Evolutionary conservation across 1,140 invertebrate species (phyloP).

Genomic region (Temnothorax nylanderi): DNA sequence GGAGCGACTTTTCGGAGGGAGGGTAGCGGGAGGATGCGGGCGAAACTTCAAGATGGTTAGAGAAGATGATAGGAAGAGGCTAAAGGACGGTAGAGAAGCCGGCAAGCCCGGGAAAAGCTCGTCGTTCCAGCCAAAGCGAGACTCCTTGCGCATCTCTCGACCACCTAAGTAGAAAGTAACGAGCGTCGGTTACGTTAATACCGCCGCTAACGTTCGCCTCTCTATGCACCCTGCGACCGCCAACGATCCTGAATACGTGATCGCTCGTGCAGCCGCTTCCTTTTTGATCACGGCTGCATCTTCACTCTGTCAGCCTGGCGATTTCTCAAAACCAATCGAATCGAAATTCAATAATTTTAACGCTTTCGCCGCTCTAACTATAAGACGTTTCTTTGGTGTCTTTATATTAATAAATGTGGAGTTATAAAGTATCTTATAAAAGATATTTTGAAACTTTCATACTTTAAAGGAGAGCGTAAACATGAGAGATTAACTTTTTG

Average conservation of each 20-base stretch:
- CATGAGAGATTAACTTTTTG: neutral
- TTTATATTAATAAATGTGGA: neutral
- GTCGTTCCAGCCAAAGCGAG: conserved; percentile 24
- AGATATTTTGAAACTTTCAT: neutral
- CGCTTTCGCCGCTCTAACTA: neutral
- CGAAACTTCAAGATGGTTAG: conserved; percentile 19
- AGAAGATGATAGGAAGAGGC: neutral
- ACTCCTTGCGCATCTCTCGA: conserved; percentile 19
- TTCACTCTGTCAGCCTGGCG: neutral
- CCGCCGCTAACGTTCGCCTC: conserved; percentile 20
- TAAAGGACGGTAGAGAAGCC: neutral
- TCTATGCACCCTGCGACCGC: conserved; percentile 1
- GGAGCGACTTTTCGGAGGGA: conserved; percentile 40
- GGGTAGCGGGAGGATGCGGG: neutral
- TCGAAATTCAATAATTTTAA: conserved; percentile 58
- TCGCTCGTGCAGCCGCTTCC: conserved; percentile 37
- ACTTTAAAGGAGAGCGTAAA: neutral
- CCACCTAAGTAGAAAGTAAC: conserved; percentile 73
- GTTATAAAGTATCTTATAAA: neutral
- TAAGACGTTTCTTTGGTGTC: neutral
- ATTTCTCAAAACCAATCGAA: conserved; percentile 52
- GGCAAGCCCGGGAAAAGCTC: conserved; percentile 25
- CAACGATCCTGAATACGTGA: conserved; percentile 60
- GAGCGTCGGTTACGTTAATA: conserved; percentile 66
- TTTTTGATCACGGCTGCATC: neutral